A percentile compares a stretch with the other conserved stretches of the same genome.
Conservation (phyloP, 2,888 invertebrate genomes). For the Trichogramma evanescens region DNA sequence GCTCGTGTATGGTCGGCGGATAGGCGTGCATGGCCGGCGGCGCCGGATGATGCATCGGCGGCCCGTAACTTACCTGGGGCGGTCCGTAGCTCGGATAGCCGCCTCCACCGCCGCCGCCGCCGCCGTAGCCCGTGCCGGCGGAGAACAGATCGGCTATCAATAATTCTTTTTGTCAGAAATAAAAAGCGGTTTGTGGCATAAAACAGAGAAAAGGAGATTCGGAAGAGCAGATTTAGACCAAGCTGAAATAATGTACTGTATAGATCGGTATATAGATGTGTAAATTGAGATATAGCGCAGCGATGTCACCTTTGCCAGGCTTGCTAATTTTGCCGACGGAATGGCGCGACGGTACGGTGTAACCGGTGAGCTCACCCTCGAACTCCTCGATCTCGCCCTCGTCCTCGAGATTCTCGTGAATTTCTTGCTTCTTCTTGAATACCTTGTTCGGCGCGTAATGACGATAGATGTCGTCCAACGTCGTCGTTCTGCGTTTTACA, state of each 20-base stretch:
- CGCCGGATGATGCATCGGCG: slow-evolving; percentile 16
- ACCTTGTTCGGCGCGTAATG: slow-evolving; percentile 51
- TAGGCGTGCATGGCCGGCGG: slow-evolving; percentile 26
- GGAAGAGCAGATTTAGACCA: too few relatives aligned
- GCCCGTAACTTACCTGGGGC: slow-evolving; percentile 10
- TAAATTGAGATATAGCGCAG: too few relatives aligned
- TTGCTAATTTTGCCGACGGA: slow-evolving; percentile 36
- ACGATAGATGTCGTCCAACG: slow-evolving; percentile 63
- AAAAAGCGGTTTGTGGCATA: neutral
- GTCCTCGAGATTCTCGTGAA: slow-evolving; percentile 39
- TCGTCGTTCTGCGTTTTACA: slow-evolving; percentile 54
- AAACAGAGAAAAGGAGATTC: too few relatives aligned
- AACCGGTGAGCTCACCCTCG: slow-evolving; percentile 57
- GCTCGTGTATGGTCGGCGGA: slow-evolving; percentile 37
- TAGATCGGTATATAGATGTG: too few relatives aligned
- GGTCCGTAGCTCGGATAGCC: slow-evolving; percentile 29
- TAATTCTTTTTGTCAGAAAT: slow-evolving; percentile 1
- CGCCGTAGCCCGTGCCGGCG: slow-evolving; percentile 28
- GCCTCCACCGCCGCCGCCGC: slow-evolving; percentile 26
- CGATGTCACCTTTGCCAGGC: neutral
- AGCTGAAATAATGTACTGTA: too few relatives aligned
- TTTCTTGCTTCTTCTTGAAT: slow-evolving; percentile 35
- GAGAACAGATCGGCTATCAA: neutral
- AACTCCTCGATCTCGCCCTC: slow-evolving; percentile 53
- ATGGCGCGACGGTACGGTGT: slow-evolving; percentile 42